These are phyloP conservation scores for Nyctibius bracteatus DNA, from an alignment of 2,113 vertebrate species.

Conservation along the genomic window DNA sequence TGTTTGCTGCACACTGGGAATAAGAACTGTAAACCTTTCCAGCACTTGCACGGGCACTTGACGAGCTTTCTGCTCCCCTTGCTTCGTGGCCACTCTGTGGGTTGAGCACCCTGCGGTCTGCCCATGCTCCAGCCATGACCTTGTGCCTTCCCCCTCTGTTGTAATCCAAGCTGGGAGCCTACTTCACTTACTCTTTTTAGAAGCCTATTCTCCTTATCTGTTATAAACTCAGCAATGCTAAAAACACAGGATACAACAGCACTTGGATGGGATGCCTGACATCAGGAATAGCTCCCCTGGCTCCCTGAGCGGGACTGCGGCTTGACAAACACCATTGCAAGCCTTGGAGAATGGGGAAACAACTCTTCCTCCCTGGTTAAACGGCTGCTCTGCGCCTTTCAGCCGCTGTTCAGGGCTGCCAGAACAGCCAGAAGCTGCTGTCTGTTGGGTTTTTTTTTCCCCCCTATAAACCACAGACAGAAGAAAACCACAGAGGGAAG, in stretches of 20 bases:
- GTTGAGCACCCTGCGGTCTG: not conserved
- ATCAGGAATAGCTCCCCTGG: not conserved
- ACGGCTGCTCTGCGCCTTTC: not conserved
- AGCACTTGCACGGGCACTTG: fast-evolving
- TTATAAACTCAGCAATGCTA: not conserved
- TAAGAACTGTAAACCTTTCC: not conserved
- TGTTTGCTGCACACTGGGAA: not conserved
- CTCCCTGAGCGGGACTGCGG: not conserved
- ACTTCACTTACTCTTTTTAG: not conserved
- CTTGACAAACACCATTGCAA: not conserved
- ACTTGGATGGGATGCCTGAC: not conserved
- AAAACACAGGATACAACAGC: not conserved
- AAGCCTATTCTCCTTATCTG: conserved; percentile 34
- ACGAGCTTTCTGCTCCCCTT: not conserved
- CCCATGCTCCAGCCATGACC: not conserved
- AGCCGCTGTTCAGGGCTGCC: not conserved
- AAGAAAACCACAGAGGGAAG: conserved; percentile 7
- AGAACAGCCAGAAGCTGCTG: not conserved
- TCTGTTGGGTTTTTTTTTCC: not conserved
- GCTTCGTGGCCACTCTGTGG: not conserved
- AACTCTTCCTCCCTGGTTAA: not conserved
- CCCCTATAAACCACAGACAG: not conserved
- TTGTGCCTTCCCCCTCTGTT: not conserved
- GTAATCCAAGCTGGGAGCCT: not conserved
- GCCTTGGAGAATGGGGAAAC: not conserved